phyloP scores from a whole-genome alignment of 2,888 invertebrate genomes.

The Falcaria lacertinaria region DNA sequence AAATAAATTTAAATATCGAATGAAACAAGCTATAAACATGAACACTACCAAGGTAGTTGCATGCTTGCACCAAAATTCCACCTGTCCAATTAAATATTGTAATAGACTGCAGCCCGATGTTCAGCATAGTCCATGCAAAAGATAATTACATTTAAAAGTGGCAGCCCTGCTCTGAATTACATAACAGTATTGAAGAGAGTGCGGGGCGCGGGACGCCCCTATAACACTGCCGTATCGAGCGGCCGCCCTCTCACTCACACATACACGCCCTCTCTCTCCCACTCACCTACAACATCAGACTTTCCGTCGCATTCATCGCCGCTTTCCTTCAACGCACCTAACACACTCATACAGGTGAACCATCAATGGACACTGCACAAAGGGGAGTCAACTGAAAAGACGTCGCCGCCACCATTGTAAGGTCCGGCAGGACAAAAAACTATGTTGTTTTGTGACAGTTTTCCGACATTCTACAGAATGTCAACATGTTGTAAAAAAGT shows the following conservation, averaged over 20 bases:
- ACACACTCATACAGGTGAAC: slow-evolving; percentile 28
- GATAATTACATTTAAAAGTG: background rate
- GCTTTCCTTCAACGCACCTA: slow-evolving; percentile 24
- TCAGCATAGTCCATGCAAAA: background rate
- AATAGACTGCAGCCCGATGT: background rate
- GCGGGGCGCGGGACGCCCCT: slow-evolving; percentile 43
- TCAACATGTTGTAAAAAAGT: background rate
- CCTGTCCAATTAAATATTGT: background rate
- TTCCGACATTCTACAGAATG: background rate
- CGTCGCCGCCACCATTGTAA: slow-evolving; percentile 15
- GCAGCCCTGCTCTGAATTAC: slow-evolving; percentile 33
- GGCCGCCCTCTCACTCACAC: slow-evolving; percentile 36
- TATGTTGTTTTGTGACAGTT: slow-evolving; percentile 19
- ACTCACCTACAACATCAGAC: slow-evolving; percentile 28
- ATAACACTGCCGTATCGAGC: slow-evolving; percentile 57
- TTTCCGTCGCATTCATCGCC: slow-evolving; percentile 40
- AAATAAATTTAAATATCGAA: too few relatives aligned
- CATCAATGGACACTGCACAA: slow-evolving; percentile 36
- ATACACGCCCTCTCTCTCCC: slow-evolving; percentile 22
- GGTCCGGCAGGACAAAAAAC: slow-evolving; percentile 21
- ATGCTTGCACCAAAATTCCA: background rate
- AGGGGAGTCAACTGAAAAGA: slow-evolving; percentile 19
- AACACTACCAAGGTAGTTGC: too few relatives aligned
- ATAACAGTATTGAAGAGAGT: slow-evolving; percentile 34
- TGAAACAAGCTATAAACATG: too few relatives aligned